These are phyloP conservation scores for Pachyuromys duprasi DNA, from an alignment of 2,797 vertebrate species.

Conservation along the genomic window DNA sequence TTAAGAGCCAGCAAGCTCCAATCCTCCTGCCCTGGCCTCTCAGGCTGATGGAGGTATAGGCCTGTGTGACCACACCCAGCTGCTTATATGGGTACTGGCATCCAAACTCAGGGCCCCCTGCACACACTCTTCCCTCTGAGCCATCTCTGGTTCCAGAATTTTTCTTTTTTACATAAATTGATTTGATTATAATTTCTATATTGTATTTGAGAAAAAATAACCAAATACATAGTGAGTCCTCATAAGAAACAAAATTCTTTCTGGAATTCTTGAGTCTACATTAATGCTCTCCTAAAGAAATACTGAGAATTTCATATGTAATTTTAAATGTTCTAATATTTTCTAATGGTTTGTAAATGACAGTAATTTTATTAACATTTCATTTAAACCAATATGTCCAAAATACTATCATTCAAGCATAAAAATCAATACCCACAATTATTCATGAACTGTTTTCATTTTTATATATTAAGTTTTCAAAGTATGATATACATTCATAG, in stretches of 20 bases:
- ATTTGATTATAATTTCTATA: constrained; percentile 18
- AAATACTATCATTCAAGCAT: constrained; percentile 21
- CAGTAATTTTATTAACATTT: constrained; percentile 44
- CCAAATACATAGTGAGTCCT: not conserved
- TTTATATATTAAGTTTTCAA: constrained; percentile 15
- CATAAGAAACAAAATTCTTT: not conserved
- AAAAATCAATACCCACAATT: not conserved
- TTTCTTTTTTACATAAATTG: not conserved
- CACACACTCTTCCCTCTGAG: not conserved
- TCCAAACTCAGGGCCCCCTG: not conserved
- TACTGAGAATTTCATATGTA: not conserved
- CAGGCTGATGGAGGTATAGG: not conserved
- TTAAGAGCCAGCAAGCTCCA: not conserved
- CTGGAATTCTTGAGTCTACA: not conserved
- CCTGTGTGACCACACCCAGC: not conserved
- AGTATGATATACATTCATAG: not conserved
- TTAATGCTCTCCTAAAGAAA: not conserved
- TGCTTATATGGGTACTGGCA: not conserved
- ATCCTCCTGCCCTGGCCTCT: not conserved
- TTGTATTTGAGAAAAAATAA: constrained; percentile 53
- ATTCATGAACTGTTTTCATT: not conserved
- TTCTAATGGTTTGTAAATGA: not conserved
- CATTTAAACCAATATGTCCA: constrained; percentile 10
- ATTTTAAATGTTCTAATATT: constrained; percentile 35
- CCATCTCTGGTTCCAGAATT: not conserved